Percentiles rank a stretch among this genome's conserved stretches.
Evolutionary conservation across 2,113 vertebrate genomes (phyloP).

Genomic region (Stomatorhinus ivindoensis): DNA sequence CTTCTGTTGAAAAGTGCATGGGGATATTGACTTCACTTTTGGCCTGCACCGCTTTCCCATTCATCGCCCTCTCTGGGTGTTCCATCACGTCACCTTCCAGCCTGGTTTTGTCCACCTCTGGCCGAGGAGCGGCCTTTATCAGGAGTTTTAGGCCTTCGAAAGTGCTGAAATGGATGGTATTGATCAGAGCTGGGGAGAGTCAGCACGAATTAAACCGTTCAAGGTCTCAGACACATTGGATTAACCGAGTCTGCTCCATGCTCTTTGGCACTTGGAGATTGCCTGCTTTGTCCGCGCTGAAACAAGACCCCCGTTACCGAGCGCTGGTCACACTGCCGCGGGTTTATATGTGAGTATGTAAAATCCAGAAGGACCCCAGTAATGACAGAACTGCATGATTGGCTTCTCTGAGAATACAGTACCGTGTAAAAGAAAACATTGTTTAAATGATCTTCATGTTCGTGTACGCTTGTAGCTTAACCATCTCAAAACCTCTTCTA

Average conservation of each 20-base stretch:
- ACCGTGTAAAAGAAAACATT: neutral
- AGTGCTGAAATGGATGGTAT: conserved; percentile 51
- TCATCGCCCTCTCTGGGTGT: neutral
- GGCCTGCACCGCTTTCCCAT: neutral
- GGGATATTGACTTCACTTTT: neutral
- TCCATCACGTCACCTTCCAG: conserved; percentile 11
- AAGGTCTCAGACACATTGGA: conserved; percentile 55
- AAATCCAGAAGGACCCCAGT: conserved; percentile 45
- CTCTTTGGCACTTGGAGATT: conserved; percentile 38
- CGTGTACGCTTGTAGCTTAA: neutral
- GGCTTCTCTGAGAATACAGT: conserved; percentile 25
- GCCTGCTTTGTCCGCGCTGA: conserved; percentile 24
- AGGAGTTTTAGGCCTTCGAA: conserved; percentile 23
- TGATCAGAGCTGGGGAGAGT: conserved; percentile 46
- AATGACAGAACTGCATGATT: conserved; percentile 41
- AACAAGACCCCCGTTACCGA: conserved; percentile 7
- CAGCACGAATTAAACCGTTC: conserved; percentile 56
- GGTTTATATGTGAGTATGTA: conserved; percentile 30
- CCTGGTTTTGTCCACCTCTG: neutral
- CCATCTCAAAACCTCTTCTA: neutral
- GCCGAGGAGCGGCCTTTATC: neutral
- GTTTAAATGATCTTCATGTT: neutral
- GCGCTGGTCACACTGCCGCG: neutral
- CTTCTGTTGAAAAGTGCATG: neutral
- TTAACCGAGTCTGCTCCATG: conserved; percentile 53